Conservation (phyloP, 2,888 invertebrate genomes). For the Pyrrhosoma nymphula region DNA sequence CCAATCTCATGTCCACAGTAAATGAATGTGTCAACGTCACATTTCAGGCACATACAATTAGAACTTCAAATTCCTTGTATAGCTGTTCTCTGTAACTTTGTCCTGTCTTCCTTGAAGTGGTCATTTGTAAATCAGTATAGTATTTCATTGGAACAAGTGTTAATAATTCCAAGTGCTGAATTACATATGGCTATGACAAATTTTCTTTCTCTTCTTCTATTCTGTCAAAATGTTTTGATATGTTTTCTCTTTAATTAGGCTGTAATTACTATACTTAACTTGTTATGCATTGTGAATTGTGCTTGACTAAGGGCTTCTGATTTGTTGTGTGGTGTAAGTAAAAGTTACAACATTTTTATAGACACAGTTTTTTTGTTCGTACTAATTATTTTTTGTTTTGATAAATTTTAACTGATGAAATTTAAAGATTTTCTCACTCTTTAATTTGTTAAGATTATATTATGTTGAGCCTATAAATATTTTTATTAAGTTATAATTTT, state of each 20-base stretch:
- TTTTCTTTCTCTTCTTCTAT: constrained; percentile 49
- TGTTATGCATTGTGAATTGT: constrained; percentile 50
- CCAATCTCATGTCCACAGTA: constrained; percentile 59
- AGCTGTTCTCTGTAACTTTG: constrained; percentile 54
- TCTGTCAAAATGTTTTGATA: background rate
- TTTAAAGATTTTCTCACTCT: background rate
- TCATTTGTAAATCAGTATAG: constrained; percentile 60
- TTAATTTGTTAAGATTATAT: background rate
- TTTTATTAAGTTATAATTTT: background rate
- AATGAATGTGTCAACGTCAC: constrained; percentile 60
- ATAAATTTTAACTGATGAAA: background rate
- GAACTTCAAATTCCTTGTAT: constrained; percentile 48
- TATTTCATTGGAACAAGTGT: constrained; percentile 46
- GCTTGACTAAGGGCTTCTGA: constrained; percentile 75
- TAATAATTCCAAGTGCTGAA: constrained; percentile 53
- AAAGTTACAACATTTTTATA: constrained; percentile 37
- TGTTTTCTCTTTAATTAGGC: constrained; percentile 38
- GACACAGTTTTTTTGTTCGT: background rate
- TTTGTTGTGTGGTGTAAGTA: constrained; percentile 76
- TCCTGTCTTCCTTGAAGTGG: constrained; percentile 49
- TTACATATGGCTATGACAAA: constrained; percentile 57
- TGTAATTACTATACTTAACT: background rate
- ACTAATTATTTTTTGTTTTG: constrained; percentile 27
- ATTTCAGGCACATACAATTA: constrained; percentile 53
- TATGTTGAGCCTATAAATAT: background rate